A percentile compares a stretch with the other conserved stretches of the same genome.
Evolutionary conservation across 2,888 invertebrate genomes (phyloP).

Genomic region (Platerodrilus igneus): DNA sequence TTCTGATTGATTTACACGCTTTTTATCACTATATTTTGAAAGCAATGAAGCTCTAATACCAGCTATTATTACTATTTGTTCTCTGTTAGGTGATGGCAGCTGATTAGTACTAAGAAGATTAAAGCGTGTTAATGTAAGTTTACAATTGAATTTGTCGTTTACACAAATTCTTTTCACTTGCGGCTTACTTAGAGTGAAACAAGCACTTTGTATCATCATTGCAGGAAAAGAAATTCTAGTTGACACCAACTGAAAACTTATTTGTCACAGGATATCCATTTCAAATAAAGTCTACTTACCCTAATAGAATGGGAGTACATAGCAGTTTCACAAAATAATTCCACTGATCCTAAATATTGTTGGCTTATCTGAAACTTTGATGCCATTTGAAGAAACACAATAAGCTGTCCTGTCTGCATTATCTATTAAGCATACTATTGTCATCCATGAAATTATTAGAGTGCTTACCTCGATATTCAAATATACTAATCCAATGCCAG

Average conservation of each 20-base stretch:
- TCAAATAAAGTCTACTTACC: slow-evolving; percentile 9
- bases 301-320: slow-evolving; percentile 5
- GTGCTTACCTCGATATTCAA: slow-evolving; percentile 14
- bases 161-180: slow-evolving; percentile 9
- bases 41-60: slow-evolving; percentile 6
- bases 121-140: slow-evolving; percentile 12
- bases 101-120: slow-evolving; percentile 2
- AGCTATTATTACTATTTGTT: slow-evolving; percentile 5
- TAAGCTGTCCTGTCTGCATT: slow-evolving; percentile 13
- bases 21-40: too few relatives aligned
- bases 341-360: slow-evolving; percentile 11
- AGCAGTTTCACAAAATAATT: slow-evolving; percentile 7
- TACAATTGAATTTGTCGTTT: slow-evolving; percentile 13
- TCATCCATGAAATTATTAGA: not conserved
- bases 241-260: slow-evolving; percentile 9
- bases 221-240: slow-evolving; percentile 5
- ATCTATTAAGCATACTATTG: slow-evolving; percentile 5
- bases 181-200: slow-evolving; percentile 8
- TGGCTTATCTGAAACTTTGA: slow-evolving; percentile 10
- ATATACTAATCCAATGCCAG: slow-evolving; percentile 15
- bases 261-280: not conserved
- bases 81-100: slow-evolving; percentile 9
- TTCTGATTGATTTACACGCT: too few relatives aligned
- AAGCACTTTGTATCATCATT: slow-evolving; percentile 4
- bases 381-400: slow-evolving; percentile 11